Conservation (phyloP, 2,888 invertebrate genomes). For the Rhaphigaster nebulosa region DNA sequence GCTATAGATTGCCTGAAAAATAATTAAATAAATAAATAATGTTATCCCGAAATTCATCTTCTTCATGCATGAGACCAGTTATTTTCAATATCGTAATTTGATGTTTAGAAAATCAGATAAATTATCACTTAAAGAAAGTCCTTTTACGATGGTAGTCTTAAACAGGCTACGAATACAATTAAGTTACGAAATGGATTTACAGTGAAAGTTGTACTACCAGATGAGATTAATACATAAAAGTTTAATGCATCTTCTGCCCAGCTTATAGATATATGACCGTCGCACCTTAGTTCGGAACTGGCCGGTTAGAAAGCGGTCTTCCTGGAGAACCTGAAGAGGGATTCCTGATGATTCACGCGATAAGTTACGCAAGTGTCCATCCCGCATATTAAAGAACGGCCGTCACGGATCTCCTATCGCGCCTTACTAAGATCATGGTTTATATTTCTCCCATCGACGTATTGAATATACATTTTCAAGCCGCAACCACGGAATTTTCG, state of each 20-base stretch:
- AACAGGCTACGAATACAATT: not conserved
- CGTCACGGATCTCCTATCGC: not conserved
- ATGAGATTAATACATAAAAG: not conserved
- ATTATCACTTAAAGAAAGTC: not conserved
- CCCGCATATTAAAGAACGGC: too few relatives aligned
- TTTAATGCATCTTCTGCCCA: not conserved
- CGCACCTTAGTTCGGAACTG: not conserved
- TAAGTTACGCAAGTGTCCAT: conserved; percentile 14
- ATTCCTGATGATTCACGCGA: not conserved
- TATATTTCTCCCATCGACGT: not conserved
- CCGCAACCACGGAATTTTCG: not conserved
- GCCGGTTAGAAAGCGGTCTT: not conserved
- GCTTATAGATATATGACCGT: not conserved
- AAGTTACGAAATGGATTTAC: not conserved
- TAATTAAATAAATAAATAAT: too few relatives aligned
- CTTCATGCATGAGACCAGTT: too few relatives aligned
- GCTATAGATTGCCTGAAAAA: too few relatives aligned
- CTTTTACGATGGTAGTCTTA: not conserved
- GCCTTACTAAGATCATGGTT: not conserved
- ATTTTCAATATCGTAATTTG: not conserved
- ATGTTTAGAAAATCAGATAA: not conserved
- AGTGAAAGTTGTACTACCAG: not conserved
- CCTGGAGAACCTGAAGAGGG: not conserved
- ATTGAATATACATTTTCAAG: not conserved
- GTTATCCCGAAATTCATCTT: too few relatives aligned